Evolutionary conservation across 2,113 vertebrate species (phyloP).

Genomic region (Rhinogobius similis): DNA sequence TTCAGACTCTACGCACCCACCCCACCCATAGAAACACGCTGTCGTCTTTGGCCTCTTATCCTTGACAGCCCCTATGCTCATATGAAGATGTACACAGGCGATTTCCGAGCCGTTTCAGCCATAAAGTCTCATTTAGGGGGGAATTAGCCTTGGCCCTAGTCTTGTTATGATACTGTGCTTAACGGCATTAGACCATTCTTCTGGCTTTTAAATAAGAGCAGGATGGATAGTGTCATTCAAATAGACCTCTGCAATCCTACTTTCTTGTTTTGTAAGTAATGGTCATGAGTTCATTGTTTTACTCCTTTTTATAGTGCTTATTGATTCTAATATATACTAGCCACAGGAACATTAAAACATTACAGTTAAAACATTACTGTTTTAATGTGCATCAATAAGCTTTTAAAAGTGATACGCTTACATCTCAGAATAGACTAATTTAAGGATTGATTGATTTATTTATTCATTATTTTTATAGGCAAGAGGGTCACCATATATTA

Average conservation of each 20-base stretch:
- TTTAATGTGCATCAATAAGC: constrained; percentile 3
- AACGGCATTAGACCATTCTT: constrained; percentile 75
- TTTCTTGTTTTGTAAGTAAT: constrained; percentile 56
- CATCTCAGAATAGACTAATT: constrained; percentile 13
- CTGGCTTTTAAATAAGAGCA: constrained; percentile 75
- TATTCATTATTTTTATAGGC: neutral
- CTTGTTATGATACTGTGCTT: constrained; percentile 73
- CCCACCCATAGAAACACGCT: constrained; percentile 39
- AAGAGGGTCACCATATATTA: neutral
- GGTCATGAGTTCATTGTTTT: constrained; percentile 61
- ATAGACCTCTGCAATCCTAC: constrained; percentile 59
- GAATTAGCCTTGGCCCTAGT: constrained; percentile 70
- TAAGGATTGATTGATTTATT: neutral
- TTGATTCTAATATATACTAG: constrained; percentile 32
- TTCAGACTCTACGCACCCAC: constrained; percentile 39
- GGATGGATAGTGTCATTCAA: constrained; percentile 72
- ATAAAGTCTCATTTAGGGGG: constrained; percentile 79
- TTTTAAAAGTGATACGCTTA: constrained; percentile 12
- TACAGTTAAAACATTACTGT: no score
- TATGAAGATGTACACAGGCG: constrained; percentile 78
- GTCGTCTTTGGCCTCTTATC: constrained; percentile 64
- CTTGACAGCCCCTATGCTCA: constrained; percentile 70
- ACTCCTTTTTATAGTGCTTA: constrained; percentile 42
- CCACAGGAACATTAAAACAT: constrained; percentile 18
- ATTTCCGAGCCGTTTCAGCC: constrained; percentile 68